Percentiles rank a stretch among this genome's conserved stretches.
Evolutionary conservation across 2,113 vertebrate species (phyloP).

Genomic region (Callaeas wilsoni): DNA sequence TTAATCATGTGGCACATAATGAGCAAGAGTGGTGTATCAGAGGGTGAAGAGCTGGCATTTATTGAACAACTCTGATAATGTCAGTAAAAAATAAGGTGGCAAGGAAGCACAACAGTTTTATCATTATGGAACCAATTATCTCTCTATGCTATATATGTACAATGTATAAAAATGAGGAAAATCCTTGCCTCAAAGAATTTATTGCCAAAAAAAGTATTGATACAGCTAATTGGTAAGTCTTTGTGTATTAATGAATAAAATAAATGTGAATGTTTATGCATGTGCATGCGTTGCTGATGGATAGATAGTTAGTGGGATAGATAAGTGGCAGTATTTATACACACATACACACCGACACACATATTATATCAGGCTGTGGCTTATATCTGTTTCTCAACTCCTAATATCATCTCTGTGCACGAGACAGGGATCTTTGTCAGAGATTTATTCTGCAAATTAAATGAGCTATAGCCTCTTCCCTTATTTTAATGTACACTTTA

Average conservation of each 20-base stretch:
- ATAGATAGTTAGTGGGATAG: not conserved
- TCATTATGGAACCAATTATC: not conserved
- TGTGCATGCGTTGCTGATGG: not conserved
- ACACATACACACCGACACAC: not conserved
- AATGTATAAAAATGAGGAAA: not conserved
- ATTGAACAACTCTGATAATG: not conserved
- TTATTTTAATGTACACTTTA: slow-evolving; percentile 70
- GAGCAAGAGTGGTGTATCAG: not conserved
- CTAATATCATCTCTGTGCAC: slow-evolving; percentile 17
- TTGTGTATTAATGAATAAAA: not conserved
- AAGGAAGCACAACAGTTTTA: not conserved
- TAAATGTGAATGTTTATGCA: not conserved
- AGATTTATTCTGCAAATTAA: slow-evolving; percentile 67
- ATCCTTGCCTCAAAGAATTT: not conserved
- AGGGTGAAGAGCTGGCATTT: not conserved
- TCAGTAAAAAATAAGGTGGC: not conserved
- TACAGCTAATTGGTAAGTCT: not conserved
- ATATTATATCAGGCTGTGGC: not conserved
- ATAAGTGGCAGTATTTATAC: not conserved
- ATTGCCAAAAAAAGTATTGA: not conserved
- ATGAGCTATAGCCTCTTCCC: slow-evolving; percentile 37
- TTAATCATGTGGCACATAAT: not conserved
- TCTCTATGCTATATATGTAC: not conserved
- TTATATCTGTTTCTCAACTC: not conserved
- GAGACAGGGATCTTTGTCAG: slow-evolving; percentile 16